Percentiles rank a stretch among this genome's conserved stretches.
Conservation (phyloP, 1,140 invertebrate species). For the Trichogramma pretiosum region DNA sequence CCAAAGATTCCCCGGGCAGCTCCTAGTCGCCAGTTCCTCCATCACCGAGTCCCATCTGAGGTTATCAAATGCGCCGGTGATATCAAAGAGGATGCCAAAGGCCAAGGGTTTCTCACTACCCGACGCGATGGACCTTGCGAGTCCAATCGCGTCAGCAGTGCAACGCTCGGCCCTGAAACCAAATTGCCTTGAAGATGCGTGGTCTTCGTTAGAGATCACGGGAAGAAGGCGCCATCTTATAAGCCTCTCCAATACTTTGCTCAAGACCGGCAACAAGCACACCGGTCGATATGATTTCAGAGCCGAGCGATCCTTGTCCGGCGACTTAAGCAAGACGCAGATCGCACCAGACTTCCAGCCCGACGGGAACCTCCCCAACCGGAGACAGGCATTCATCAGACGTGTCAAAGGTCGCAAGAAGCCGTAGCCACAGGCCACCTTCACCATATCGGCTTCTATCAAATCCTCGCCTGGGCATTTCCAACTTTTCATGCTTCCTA, state of each 20-base stretch:
- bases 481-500: neutral
- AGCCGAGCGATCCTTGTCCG: neutral
- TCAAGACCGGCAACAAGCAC: neutral
- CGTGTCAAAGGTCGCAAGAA: neutral
- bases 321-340: neutral
- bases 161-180: neutral
- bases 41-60: too few relatives aligned
- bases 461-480: neutral
- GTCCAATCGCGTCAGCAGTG: too few relatives aligned
- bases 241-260: neutral
- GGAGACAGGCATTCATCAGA: neutral
- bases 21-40: too few relatives aligned
- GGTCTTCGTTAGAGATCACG: neutral
- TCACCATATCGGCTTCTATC: neutral
- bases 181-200: neutral
- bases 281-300: constrained; percentile 1
- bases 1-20: neutral
- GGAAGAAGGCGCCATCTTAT: neutral
- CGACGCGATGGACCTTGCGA: neutral
- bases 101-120: neutral
- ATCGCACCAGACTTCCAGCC: neutral
- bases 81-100: neutral
- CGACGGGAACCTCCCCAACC: neutral
- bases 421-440: neutral
- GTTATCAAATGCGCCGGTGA: too few relatives aligned